phyloP scores from a whole-genome alignment of 2,113 vertebrate species.

The Platichthys stellatus region DNA sequence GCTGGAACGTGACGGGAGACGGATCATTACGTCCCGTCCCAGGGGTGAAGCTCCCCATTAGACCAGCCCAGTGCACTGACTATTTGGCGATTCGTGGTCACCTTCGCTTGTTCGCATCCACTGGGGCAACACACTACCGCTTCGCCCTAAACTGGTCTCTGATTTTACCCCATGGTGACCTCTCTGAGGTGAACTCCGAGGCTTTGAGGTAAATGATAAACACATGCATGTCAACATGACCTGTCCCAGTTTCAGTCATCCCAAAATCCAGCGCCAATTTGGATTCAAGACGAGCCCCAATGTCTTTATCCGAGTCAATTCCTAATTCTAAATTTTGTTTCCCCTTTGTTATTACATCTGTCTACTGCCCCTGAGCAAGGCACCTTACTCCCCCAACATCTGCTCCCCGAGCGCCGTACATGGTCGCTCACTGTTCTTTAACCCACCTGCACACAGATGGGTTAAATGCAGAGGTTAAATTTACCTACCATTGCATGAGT shows the following conservation, averaged over 20 bases:
- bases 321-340: conserved; percentile 3
- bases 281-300: background rate
- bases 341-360: conserved; percentile 7
- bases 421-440: too few species aligned
- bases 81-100: conserved; percentile 89
- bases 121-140: conserved; percentile 89
- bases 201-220: conserved; percentile 79
- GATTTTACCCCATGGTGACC: conserved; percentile 87
- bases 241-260: background rate
- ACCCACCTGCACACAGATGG: too few species aligned
- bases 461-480: too few species aligned
- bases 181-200: conserved; percentile 82
- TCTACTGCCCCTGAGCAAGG: too few species aligned
- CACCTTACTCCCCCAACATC: too few species aligned
- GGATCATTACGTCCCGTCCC: conserved; percentile 83
- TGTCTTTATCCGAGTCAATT: background rate
- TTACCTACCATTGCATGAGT: too few species aligned
- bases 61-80: conserved; percentile 89
- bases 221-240: background rate
- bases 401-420: too few species aligned
- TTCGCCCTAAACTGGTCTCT: conserved; percentile 95
- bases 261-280: background rate
- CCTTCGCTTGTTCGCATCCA: conserved; percentile 83
- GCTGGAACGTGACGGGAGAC: conserved; percentile 93
- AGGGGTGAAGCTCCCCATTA: conserved; percentile 86